phyloP scores from a whole-genome alignment of 2,797 vertebrate genomes.

The Sphenopsis melanotis region DNA sequence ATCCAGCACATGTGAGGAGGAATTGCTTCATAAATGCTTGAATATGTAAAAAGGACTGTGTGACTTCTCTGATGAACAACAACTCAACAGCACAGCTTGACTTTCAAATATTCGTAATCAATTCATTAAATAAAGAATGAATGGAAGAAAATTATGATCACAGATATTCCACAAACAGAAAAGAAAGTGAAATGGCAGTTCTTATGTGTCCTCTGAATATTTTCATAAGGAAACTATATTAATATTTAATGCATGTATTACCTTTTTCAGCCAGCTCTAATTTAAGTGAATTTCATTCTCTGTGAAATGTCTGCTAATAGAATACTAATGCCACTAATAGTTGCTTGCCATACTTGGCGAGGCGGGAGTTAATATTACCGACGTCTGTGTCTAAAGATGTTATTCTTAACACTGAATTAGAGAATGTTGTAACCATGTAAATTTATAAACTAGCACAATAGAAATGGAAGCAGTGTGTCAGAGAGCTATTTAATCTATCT shows the following conservation, averaged over 20 bases:
- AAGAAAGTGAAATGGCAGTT: slow-evolving; percentile 31
- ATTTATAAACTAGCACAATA: slow-evolving; percentile 65
- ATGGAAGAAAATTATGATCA: slow-evolving; percentile 36
- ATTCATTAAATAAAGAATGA: slow-evolving; percentile 58
- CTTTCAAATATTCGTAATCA: slow-evolving; percentile 58
- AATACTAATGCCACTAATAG: slow-evolving; percentile 21
- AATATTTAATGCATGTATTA: slow-evolving; percentile 38
- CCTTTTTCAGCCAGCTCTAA: slow-evolving; percentile 20
- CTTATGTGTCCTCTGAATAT: slow-evolving; percentile 51
- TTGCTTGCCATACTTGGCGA: slow-evolving; percentile 16
- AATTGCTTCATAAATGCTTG: slow-evolving; percentile 5
- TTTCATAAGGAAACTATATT: slow-evolving; percentile 37
- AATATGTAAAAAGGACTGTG: neutral
- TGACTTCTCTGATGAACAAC: slow-evolving; percentile 38
- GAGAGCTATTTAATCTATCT: slow-evolving; percentile 47
- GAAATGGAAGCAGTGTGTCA: slow-evolving; percentile 47
- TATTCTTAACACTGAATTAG: slow-evolving; percentile 65
- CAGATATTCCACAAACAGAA: slow-evolving; percentile 51
- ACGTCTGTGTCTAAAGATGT: slow-evolving; percentile 26
- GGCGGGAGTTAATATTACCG: slow-evolving; percentile 1
- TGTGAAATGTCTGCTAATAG: slow-evolving; percentile 25
- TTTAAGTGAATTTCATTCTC: slow-evolving; percentile 26
- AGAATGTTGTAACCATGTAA: slow-evolving; percentile 66
- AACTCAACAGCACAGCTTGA: slow-evolving; percentile 44
- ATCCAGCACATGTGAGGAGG: neutral